Conservation (phyloP, 2,888 invertebrate species). For the Nipponacmea schrenckii region DNA sequence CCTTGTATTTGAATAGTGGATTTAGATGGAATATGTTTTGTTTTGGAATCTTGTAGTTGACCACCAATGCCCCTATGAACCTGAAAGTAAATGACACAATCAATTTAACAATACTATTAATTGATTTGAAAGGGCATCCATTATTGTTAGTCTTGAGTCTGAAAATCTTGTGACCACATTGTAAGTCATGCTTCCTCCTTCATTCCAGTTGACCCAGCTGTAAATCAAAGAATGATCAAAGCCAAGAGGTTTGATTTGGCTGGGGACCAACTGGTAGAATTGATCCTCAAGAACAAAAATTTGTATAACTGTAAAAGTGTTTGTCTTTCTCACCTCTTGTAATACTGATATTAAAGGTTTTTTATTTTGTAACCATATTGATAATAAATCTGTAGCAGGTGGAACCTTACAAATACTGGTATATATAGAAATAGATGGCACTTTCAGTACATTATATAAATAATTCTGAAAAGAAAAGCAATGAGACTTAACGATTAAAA, state of each 20-base stretch:
- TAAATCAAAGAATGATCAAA: no score
- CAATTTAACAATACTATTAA: not conserved
- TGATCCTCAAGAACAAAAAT: no score
- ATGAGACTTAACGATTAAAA: not conserved
- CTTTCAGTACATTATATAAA: conserved; percentile 39
- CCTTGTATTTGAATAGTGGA: conserved; percentile 41
- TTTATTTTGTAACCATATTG: conserved; percentile 45
- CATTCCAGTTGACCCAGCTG: no score
- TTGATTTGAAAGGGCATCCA: no score
- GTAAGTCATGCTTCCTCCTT: no score
- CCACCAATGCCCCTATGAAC: conserved; percentile 51
- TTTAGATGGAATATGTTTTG: conserved; percentile 32
- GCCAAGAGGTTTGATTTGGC: no score
- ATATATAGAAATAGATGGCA: conserved; percentile 47
- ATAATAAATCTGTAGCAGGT: conserved; percentile 35
- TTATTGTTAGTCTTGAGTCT: no score
- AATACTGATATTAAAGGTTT: conserved; percentile 46
- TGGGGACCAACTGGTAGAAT: no score
- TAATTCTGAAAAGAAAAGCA: conserved; percentile 39
- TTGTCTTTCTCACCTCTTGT: conserved; percentile 53
- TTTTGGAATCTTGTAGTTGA: conserved; percentile 37
- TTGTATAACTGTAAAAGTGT: no score
- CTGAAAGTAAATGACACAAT: conserved; percentile 31
- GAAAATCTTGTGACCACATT: no score
- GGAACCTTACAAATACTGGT: conserved; percentile 56